phyloP scores from a whole-genome alignment of 2,888 invertebrate genomes.

The Ornithoptera priamus region DNA sequence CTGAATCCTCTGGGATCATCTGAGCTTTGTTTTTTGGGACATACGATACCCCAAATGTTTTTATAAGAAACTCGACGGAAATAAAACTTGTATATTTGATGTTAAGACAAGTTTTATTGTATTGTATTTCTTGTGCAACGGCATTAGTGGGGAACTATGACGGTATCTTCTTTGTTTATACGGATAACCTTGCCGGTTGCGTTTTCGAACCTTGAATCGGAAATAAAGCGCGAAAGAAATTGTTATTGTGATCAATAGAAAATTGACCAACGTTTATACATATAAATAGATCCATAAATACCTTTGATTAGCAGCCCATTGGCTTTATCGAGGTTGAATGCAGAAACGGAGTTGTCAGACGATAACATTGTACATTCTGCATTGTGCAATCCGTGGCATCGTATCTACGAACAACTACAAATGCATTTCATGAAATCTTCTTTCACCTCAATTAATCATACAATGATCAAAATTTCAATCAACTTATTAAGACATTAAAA shows the following conservation, averaged over 20 bases:
- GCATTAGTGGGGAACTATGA: slow-evolving; percentile 8
- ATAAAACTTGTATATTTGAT: slow-evolving; percentile 1
- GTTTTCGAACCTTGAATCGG: slow-evolving; percentile 39
- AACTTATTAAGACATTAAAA: too few species aligned
- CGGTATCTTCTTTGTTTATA: slow-evolving; percentile 11
- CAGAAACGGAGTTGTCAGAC: slow-evolving; percentile 15
- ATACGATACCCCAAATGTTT: slow-evolving; percentile 3
- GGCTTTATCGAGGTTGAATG: slow-evolving; percentile 24
- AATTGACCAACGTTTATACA: slow-evolving; percentile 23
- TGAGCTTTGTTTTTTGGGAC: slow-evolving; percentile 5
- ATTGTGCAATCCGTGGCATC: slow-evolving; percentile 6
- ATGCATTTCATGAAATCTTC: too few species aligned
- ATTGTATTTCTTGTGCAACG: slow-evolving; percentile 23
- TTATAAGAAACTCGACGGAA: slow-evolving; percentile 1
- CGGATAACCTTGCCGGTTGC: slow-evolving; percentile 38
- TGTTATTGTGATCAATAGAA: slow-evolving; percentile 30
- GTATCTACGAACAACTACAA: neutral
- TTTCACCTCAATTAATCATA: too few species aligned
- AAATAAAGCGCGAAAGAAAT: slow-evolving; percentile 40
- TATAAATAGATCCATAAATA: slow-evolving; percentile 11
- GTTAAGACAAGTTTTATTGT: slow-evolving; percentile 5
- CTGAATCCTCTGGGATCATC: neutral
- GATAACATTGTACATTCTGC: slow-evolving; percentile 17
- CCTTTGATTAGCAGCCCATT: slow-evolving; percentile 8
- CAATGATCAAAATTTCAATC: too few species aligned